Conservation (phyloP, 64 coral and sea anemone species). For the Platygyra sinensis region DNA sequence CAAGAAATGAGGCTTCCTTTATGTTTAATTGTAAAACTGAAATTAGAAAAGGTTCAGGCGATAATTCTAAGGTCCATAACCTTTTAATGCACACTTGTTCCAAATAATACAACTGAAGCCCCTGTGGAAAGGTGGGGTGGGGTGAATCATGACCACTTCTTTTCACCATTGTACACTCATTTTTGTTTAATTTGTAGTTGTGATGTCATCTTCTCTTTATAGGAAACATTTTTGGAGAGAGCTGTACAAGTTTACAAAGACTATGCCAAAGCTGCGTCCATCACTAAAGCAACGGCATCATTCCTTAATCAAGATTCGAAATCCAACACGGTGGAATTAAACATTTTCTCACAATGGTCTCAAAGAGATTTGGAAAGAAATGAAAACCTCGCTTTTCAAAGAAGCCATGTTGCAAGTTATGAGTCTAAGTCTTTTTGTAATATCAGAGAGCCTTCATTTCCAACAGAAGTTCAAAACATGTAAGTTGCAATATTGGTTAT, state of each 20-base stretch:
- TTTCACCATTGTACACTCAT: too few species aligned
- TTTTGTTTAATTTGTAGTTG: too few species aligned
- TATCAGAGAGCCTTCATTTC: conserved; percentile 61
- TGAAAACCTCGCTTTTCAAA: conserved; percentile 73
- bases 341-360: conserved; percentile 64
- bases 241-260: conserved; percentile 42
- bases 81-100: too few species aligned
- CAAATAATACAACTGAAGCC: too few species aligned
- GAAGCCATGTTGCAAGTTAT: conserved; percentile 41
- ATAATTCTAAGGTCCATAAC: too few species aligned
- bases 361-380: conserved; percentile 80
- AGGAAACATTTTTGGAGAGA: background rate
- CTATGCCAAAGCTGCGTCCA: background rate
- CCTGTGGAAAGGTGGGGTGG: too few species aligned
- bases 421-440: conserved; percentile 10
- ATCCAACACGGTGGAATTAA: conserved; percentile 9
- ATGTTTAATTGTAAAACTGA: too few species aligned
- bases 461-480: conserved; percentile 61
- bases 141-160: too few species aligned
- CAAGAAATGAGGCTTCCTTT: too few species aligned
- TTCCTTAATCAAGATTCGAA: background rate
- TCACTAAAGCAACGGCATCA: conserved; percentile 6
- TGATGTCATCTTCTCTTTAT: too few species aligned
- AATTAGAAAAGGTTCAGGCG: too few species aligned
- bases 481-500: conserved; percentile 30